Conservation (phyloP, 2,888 invertebrate species). For the Steinernema scapterisci region DNA sequence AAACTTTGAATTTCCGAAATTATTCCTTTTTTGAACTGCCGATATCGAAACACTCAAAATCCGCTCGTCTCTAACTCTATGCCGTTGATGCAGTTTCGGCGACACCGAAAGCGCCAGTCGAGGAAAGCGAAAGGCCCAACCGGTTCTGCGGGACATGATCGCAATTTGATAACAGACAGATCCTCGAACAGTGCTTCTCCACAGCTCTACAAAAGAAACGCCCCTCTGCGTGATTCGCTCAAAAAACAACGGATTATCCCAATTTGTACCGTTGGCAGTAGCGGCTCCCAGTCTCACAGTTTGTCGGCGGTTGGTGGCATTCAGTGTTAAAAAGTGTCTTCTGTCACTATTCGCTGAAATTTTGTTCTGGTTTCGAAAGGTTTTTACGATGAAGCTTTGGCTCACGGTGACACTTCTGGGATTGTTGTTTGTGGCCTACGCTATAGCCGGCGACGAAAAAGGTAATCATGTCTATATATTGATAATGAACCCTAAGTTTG, state of each 20-base stretch:
- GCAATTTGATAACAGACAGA: slow-evolving; percentile 12
- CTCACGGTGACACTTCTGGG: not conserved
- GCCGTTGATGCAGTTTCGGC: not conserved
- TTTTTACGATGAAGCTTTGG: slow-evolving; percentile 1
- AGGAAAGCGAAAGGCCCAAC: slow-evolving; percentile 71
- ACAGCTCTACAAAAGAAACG: not conserved
- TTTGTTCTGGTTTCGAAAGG: no score
- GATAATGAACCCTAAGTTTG: not conserved
- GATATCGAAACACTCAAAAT: not conserved
- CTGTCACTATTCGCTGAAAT: not conserved
- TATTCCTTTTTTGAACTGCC: not conserved
- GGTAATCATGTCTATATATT: not conserved
- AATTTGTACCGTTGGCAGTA: slow-evolving; percentile 13
- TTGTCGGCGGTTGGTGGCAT: not conserved
- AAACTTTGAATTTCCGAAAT: not conserved
- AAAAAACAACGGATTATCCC: slow-evolving; percentile 29
- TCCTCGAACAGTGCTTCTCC: not conserved
- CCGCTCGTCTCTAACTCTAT: no score
- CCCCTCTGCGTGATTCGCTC: slow-evolving; percentile 3
- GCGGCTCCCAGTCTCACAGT: not conserved
- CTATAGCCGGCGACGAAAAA: not conserved
- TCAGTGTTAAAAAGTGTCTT: not conserved
- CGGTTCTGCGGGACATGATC: slow-evolving; percentile 11
- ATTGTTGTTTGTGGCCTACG: not conserved
- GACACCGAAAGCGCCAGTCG: not conserved